Percentiles rank a stretch among this genome's conserved stretches.
These are phyloP conservation scores for Colaptes auratus DNA, from an alignment of 2,113 vertebrate genomes.

Conservation along the genomic window DNA sequence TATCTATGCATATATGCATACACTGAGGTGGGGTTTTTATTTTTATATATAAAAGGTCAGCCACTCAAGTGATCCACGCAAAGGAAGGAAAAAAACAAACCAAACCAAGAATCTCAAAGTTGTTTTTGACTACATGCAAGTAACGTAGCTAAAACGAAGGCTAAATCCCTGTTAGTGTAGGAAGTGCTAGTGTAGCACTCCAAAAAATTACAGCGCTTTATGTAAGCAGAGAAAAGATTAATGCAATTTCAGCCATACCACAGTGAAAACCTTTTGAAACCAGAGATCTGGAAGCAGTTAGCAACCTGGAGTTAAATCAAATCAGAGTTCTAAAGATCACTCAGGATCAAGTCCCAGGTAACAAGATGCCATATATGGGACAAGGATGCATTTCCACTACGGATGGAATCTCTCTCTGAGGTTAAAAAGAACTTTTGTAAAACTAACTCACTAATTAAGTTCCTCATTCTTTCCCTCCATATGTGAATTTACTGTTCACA, in stretches of 20 bases:
- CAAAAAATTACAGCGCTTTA: not conserved
- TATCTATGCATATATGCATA: not conserved
- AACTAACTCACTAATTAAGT: not conserved
- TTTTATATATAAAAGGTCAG: not conserved
- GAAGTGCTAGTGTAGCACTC: conserved; percentile 22
- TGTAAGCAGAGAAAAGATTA: not conserved
- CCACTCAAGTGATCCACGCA: not conserved
- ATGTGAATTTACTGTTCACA: not conserved
- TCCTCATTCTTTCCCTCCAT: not conserved
- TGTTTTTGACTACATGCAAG: not conserved
- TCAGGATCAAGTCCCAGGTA: not conserved
- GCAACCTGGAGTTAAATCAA: not conserved
- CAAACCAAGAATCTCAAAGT: not conserved
- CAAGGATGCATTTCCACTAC: not conserved
- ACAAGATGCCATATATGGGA: not conserved
- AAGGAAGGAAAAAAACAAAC: not conserved
- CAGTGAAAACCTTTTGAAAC: not conserved
- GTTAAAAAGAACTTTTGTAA: not conserved
- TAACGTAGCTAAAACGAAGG: conserved; percentile 15
- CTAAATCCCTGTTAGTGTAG: conserved; percentile 13
- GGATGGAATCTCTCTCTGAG: not conserved
- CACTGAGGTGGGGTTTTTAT: not conserved
- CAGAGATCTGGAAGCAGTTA: not conserved
- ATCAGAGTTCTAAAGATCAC: not conserved
- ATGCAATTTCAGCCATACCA: not conserved